Base-by-base conservation (phyloP, 53 echinoderm and acorn worm species). In the Paracentrotus lividus region DNA sequence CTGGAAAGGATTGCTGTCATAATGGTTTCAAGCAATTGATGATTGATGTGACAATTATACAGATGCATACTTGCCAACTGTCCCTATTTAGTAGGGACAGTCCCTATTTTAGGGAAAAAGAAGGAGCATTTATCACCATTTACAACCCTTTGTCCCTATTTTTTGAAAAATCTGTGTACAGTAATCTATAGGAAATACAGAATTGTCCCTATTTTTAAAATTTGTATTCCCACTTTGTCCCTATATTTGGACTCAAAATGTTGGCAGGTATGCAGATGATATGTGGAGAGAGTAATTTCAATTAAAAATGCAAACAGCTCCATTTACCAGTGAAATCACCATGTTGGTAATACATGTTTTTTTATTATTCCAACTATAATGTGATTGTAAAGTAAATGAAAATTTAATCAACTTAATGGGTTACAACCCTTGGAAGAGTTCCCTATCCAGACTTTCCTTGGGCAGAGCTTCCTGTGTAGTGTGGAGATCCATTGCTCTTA, bases 31-130 rank as follows among this genome's bases (percentile, higher is more conserved):
- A 76, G 81, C 44, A 8, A 47, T n/a, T n/a, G n/a, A n/a, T 81
- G 81, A 81, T 81, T 81, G 81, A 81, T 76, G 42, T 40, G 20
- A 14, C 4, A 20, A 16, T 76, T 76, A 76, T 76, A 42, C 75
- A 21, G 36, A 20, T 76, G 42, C n/a, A n/a, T n/a, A n/a, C n/a
- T n/a, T n/a, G n/a, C n/a, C n/a, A n/a, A n/a, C n/a, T n/a, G n/a
- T n/a, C n/a, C n/a, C n/a, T n/a, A n/a, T n/a, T n/a, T n/a, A n/a
- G n/a, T n/a, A n/a, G n/a, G n/a, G n/a, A n/a, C n/a, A n/a, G n/a
- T n/a, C n/a, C n/a, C n/a, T n/a, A n/a, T n/a, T n/a, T n/a, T n/a
- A n/a, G n/a, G n/a, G n/a, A n/a, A n/a, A n/a, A n/a, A n/a, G n/a
- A n/a, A n/a, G n/a, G n/a, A n/a, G n/a, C n/a, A n/a, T n/a, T n/a